Conservation (phyloP, 2,113 vertebrate genomes). For the Megaleporinus macrocephalus region DNA sequence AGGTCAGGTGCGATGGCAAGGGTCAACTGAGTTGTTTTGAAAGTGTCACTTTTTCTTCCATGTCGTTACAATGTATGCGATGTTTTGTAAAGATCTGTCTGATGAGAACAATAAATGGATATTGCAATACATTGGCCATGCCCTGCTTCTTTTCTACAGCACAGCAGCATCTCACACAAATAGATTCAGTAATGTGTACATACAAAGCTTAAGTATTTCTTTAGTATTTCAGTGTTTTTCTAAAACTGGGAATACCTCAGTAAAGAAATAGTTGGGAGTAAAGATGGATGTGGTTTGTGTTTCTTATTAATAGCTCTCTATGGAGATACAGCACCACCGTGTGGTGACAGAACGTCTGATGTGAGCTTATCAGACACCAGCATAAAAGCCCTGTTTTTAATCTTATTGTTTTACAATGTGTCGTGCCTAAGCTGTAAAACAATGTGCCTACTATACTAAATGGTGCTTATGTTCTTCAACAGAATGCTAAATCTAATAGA, state of each 20-base stretch:
- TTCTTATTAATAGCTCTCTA: neutral
- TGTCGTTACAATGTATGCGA: conserved; percentile 61
- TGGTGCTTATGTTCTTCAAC: neutral
- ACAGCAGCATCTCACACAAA: neutral
- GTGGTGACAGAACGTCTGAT: neutral
- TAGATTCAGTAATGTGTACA: neutral
- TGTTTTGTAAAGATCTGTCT: conserved; percentile 76
- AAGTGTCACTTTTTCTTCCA: conserved; percentile 62
- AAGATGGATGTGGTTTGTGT: neutral
- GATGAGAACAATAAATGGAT: conserved; percentile 76
- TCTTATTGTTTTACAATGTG: neutral
- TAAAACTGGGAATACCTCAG: neutral
- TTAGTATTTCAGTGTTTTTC: too few relatives aligned
- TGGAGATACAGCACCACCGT: conserved; percentile 12
- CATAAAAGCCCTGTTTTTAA: neutral
- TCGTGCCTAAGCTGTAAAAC: too few relatives aligned
- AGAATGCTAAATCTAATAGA: neutral
- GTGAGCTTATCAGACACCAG: neutral
- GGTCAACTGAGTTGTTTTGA: conserved; percentile 37
- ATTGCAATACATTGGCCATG: conserved; percentile 66
- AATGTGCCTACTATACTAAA: neutral
- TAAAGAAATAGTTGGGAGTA: neutral
- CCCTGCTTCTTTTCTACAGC: neutral
- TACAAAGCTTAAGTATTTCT: too few relatives aligned
- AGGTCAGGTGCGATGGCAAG: neutral